Conservation (phyloP, 1,140 invertebrate species). For the Bombus cullumanus region DNA sequence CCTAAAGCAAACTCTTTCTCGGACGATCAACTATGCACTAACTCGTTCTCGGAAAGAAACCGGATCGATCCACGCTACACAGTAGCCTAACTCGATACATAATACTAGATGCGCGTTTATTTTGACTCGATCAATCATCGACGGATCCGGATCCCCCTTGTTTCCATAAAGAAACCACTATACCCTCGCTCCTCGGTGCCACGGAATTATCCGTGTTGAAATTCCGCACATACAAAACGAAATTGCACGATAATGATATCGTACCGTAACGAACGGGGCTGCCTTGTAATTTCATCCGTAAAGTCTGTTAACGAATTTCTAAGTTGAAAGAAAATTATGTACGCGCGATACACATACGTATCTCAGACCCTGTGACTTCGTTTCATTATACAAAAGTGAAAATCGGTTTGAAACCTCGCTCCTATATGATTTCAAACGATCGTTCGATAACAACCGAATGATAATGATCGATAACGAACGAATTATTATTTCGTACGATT, state of each 20-base stretch:
- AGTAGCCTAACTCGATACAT: slow-evolving; percentile 1
- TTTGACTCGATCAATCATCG: slow-evolving; percentile 2
- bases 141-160: not conserved
- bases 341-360: no score
- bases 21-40: not conserved
- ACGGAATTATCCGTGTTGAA: not conserved
- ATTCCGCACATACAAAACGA: not conserved
- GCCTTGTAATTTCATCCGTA: not conserved
- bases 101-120: not conserved
- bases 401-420: no score
- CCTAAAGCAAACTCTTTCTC: not conserved
- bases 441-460: no score
- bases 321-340: not conserved
- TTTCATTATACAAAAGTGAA: not conserved
- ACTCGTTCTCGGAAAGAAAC: not conserved
- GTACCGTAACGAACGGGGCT: no score
- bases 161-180: not conserved
- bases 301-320: not conserved
- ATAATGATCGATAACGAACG: no score
- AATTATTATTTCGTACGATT: not conserved
- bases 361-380: not conserved
- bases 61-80: not conserved
- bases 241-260: not conserved
- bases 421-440: no score
- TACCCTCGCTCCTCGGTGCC: no score